Percentiles rank a stretch among this genome's conserved stretches.
phyloP scores from a whole-genome alignment of 2,888 invertebrate species.

The Dromius quadrimaculatus region DNA sequence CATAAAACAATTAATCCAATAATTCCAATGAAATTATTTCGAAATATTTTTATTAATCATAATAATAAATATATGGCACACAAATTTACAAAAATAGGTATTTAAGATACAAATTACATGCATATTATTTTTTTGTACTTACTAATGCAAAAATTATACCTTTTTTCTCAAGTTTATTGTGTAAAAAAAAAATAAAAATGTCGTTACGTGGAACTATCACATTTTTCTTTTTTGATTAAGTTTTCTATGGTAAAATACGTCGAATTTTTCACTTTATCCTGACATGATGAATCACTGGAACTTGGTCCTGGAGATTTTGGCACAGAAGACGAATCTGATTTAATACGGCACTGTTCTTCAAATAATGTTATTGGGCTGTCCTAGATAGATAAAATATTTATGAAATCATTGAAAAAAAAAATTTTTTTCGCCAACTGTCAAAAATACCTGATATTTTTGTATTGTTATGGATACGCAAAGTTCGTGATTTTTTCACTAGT shows the following conservation, averaged over 20 bases:
- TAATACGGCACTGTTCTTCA: constrained; percentile 52
- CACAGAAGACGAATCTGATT: constrained; percentile 37
- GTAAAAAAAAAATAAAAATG: too few relatives aligned
- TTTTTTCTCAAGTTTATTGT: neutral
- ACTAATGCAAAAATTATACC: neutral
- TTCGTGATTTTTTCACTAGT: too few relatives aligned
- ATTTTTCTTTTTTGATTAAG: constrained; percentile 64
- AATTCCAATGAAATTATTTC: neutral
- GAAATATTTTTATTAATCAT: neutral
- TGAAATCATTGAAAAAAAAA: too few relatives aligned
- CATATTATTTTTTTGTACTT: neutral
- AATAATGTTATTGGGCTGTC: constrained; percentile 36
- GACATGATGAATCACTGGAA: constrained; percentile 50
- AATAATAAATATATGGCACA: constrained; percentile 3
- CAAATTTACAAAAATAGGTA: constrained; percentile 17
- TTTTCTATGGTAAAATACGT: constrained; percentile 66
- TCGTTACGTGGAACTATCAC: constrained; percentile 22
- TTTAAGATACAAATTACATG: too few relatives aligned
- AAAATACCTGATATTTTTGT: too few relatives aligned
- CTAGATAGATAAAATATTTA: constrained; percentile 24
- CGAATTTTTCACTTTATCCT: constrained; percentile 63
- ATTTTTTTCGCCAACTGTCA: too few relatives aligned
- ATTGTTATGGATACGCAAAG: too few relatives aligned
- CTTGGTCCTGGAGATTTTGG: constrained; percentile 8
- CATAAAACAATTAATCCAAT: constrained; percentile 12